Base-by-base conservation (phyloP, 2,797 vertebrate species). In the Urosaurus nigricauda region DNA sequence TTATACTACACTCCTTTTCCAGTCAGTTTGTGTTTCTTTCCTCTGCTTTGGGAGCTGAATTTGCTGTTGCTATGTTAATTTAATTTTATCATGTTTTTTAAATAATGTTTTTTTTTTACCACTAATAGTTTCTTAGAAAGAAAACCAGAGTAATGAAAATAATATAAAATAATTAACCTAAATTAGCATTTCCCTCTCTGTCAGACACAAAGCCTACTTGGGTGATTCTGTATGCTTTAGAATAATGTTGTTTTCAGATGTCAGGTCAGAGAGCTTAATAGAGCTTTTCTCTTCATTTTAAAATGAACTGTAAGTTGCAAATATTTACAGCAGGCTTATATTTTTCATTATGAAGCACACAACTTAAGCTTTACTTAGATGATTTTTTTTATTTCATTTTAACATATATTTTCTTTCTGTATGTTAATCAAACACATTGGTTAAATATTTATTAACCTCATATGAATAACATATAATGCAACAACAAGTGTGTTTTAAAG, bases 311-410 rank as follows among this genome's bases (percentile, higher is more conserved):
- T 43, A 82, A 29, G 21, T 63, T 65, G 58, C 58, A 65, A 37
- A 82, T 11, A 60, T 65, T 74, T 83, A 79, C 88, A 63, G 32
- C 74, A 9, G 29, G 58, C 74, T 13, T 86, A 65, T 78, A 85
- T 77, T 24, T 85, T 89, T 58, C 83, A 53, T 43, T 78, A 9
- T 9, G 79, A 82, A 82, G 26, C 80, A 65, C 37, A 65, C 37
- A 43, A 65, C 80, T 82, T 63, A 82, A 82, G 58, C 35, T 65
- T 24, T 58, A 65, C 65, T 40, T 82, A 82, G 60, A 43, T 43
- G 37, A 65, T 40, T 21, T 65, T 65, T 43, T 43, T 43, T 43
- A 32, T 65, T 37, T 43, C 58, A 9, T 65, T 32, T 65, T 29
- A 82, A 82, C 60, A 40, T 82, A 43, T 65, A 65, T 65, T 82